A percentile compares a stretch with the other conserved stretches of the same genome.
Evolutionary conservation across 2,113 vertebrate genomes (phyloP).

Genomic region (Spea bombifrons): DNA sequence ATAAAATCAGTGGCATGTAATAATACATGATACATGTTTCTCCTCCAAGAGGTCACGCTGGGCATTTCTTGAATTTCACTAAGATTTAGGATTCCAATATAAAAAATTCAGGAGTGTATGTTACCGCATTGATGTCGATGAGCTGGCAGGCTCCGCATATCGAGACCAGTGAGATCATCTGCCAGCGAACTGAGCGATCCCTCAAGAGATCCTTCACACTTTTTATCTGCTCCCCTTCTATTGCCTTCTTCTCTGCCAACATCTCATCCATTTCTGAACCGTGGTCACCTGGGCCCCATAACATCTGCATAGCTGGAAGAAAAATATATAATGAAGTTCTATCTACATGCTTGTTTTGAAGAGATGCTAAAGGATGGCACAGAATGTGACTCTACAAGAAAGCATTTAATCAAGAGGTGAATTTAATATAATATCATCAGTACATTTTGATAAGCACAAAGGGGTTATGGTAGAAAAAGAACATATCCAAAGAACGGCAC

Average conservation of each 20-base stretch:
- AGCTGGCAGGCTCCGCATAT: conserved; percentile 61
- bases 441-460: too few relatives aligned
- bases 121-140: conserved; percentile 71
- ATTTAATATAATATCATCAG: background rate
- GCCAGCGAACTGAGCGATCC: conserved; percentile 64
- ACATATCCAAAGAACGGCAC: too few relatives aligned
- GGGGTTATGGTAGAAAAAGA: too few relatives aligned
- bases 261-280: conserved; percentile 70
- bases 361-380: background rate
- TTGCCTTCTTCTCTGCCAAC: conserved; percentile 64
- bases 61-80: too few relatives aligned
- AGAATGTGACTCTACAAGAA: too few relatives aligned
- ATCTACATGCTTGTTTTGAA: background rate
- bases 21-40: too few relatives aligned
- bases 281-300: conserved; percentile 71
- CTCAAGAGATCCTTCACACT: conserved; percentile 64
- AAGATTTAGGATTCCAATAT: too few relatives aligned
- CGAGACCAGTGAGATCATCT: conserved; percentile 60
- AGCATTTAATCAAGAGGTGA: too few relatives aligned
- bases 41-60: too few relatives aligned
- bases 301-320: conserved; percentile 64
- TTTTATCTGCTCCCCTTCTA: conserved; percentile 54
- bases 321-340: background rate
- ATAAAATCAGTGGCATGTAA: too few relatives aligned
- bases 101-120: background rate